Evolutionary conservation across 2,113 vertebrate species (phyloP), one percentile per base, ranked within the genome.

Genomic region (Opisthocomus hoazin): DNA sequence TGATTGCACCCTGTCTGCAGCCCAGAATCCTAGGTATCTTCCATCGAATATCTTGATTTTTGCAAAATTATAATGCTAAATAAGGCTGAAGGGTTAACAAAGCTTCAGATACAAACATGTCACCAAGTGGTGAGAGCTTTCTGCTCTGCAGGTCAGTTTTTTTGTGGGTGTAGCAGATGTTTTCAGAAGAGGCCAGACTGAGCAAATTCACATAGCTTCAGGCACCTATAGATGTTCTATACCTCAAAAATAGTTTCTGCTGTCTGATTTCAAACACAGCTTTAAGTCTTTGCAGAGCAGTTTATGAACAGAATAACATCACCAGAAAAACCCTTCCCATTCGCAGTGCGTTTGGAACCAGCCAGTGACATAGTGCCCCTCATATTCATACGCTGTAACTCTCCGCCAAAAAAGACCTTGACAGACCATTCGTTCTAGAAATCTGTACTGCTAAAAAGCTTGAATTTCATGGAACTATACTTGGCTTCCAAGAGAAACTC

Each of bases 271-370:
- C n/a, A 85, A 82, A 27, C 15, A n/a, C n/a, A 84, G 46, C 24
- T 61, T 46, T 15, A 65, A 36, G 22, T 51, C 68, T 24, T n/a
- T 4, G n/a, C 14, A 60, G 64, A 94, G 18, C 3, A 0, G 0
- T 80, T 86, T 64, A 53, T 15, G 4, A 57, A 30, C 26, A 37
- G 41, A 74, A 15, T 45, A 48, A 41, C 8, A 23, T 21, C 5
- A 68, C 26, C 45, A 34, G n/a, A 32, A 43, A 6, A 3, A 10
- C 32, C 7, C 23, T 58, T 45, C 15, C 9, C 0, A 0, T 11
- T 11, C 74, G 32, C 12, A 9, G 8, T 43, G 26, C 2, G 2
- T 14, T 14, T 63, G 22, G 22, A 92, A 16, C 15, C 2, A 50
- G 22, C 27, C 20, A 24, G 24, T 43, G 60, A 22, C 5, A 5